These are phyloP conservation scores for Drosophila arawakana DNA, from an alignment of 1,140 invertebrate genomes.

Conservation along the genomic window DNA sequence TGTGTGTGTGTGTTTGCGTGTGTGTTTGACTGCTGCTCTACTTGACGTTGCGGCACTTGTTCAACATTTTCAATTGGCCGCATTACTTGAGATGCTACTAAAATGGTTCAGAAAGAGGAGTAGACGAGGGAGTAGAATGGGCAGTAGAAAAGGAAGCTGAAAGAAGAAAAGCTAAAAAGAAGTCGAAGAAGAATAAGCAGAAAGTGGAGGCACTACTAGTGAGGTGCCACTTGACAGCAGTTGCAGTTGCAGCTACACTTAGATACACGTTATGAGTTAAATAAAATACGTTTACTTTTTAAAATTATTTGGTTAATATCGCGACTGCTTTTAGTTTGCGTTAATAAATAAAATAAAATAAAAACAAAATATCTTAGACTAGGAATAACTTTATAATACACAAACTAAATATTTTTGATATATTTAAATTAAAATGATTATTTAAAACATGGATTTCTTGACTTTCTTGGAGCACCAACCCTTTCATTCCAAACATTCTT, in stretches of 20 bases:
- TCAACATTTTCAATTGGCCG: conserved; percentile 78
- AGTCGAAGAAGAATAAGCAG: background rate
- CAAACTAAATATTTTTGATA: too few relatives aligned
- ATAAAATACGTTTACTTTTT: too few relatives aligned
- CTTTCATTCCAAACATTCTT: too few relatives aligned
- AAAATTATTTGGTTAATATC: too few relatives aligned
- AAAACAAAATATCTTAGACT: too few relatives aligned
- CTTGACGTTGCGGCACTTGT: conserved; percentile 57
- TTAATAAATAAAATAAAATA: too few relatives aligned
- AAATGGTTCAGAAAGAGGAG: background rate
- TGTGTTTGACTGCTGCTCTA: conserved; percentile 13
- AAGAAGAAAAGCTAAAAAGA: conserved; percentile 3
- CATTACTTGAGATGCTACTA: conserved; percentile 70
- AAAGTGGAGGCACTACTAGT: conserved; percentile 19
- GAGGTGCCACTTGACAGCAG: conserved; percentile 42
- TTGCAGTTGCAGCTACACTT: conserved; percentile 27
- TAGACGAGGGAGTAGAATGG: background rate
- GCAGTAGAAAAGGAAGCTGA: background rate
- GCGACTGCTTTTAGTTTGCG: too few relatives aligned
- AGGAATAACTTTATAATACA: too few relatives aligned
- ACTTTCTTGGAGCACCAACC: too few relatives aligned
- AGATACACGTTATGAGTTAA: background rate
- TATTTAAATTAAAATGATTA: too few relatives aligned
- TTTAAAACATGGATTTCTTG: too few relatives aligned
- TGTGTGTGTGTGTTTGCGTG: conserved; percentile 25